These are phyloP conservation scores for Neolamprologus falcicula DNA, from an alignment of 2,113 vertebrate species.

Conservation along the genomic window DNA sequence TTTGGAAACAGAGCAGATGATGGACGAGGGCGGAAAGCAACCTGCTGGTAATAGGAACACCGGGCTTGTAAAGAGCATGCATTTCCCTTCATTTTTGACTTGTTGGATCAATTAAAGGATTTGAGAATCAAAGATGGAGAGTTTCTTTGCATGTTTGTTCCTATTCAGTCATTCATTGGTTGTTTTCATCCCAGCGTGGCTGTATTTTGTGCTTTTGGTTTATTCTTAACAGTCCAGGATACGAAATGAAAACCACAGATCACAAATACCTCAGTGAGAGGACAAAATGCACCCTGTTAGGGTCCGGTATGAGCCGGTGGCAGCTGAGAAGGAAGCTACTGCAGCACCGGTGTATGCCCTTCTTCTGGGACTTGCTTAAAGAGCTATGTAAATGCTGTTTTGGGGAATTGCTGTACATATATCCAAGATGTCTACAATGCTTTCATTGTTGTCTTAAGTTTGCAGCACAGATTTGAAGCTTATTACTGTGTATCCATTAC, in stretches of 20 bases:
- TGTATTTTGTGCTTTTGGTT: conserved; percentile 3
- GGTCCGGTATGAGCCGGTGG: background rate
- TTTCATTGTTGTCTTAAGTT: background rate
- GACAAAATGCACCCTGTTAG: conserved; percentile 27
- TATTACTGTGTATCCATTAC: background rate
- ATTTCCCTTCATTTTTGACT: conserved; percentile 10
- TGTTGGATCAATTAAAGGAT: conserved; percentile 11
- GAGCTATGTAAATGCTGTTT: background rate
- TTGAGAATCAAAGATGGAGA: background rate
- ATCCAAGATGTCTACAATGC: background rate
- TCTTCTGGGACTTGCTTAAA: background rate
- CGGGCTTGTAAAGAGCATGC: conserved; percentile 24
- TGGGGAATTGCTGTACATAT: background rate
- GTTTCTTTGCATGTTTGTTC: background rate
- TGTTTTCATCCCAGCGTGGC: background rate
- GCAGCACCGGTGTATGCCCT: background rate
- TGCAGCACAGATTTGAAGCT: background rate
- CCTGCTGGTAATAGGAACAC: conserved; percentile 48
- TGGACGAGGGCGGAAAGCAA: conserved; percentile 54
- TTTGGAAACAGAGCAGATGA: conserved; percentile 40
- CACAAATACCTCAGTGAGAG: conserved; percentile 1
- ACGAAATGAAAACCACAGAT: conserved; percentile 27
- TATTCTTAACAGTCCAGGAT: conserved; percentile 14
- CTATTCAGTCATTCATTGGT: background rate
- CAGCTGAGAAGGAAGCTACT: background rate